Evolutionary conservation across 2,888 invertebrate genomes (phyloP), one percentile per base, ranked within the genome.

Genomic region (Drosophila paranaensis): DNA sequence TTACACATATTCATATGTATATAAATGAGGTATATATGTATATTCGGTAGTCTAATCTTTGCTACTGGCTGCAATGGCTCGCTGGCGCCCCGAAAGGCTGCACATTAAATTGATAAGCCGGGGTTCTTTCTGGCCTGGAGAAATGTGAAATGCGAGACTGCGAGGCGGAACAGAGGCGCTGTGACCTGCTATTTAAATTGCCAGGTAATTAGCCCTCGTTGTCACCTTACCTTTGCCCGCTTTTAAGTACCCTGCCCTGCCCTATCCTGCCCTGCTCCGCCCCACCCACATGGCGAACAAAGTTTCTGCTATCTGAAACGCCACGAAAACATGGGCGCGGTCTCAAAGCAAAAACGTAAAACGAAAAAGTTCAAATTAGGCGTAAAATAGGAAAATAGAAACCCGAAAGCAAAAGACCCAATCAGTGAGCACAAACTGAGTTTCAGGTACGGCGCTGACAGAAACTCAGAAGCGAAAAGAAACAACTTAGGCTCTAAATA

Each of bases 121-220:
- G 35, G 43, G 35, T 3, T 45, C 25, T 60, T 3, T 45, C 25
- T 60, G 43, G 25, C 60, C n/a, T 40, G 62, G 57, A 37, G 51
- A 16, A 58, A 35, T 54, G 54, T 53, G 55, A 70, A 66, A 62
- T 55, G 25, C 39, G 56, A 39, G 39, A 42, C 39, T 40, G 39
- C 30, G 51, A 37, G 58, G 13, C 16, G 39, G 16, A 33, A 14
- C 35, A 14, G 37, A 25, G 33, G 60, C 45, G 27, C 62, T 61
- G 50, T 60, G 58, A 67, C 71, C 79, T 77, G 75, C 54, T 67
- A 76, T 83, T 86, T 79, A 81, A 82, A 76, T 86, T 83, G 71
- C 84, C 62, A 54, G 76, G 74, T 86, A 84, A 88, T 84, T 88
- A 84, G 74, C 64, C 76, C 60, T 45, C 70, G 76, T 70, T 86